These are phyloP conservation scores for Linepithema humile DNA, from an alignment of 1,140 invertebrate species.

Conservation along the genomic window DNA sequence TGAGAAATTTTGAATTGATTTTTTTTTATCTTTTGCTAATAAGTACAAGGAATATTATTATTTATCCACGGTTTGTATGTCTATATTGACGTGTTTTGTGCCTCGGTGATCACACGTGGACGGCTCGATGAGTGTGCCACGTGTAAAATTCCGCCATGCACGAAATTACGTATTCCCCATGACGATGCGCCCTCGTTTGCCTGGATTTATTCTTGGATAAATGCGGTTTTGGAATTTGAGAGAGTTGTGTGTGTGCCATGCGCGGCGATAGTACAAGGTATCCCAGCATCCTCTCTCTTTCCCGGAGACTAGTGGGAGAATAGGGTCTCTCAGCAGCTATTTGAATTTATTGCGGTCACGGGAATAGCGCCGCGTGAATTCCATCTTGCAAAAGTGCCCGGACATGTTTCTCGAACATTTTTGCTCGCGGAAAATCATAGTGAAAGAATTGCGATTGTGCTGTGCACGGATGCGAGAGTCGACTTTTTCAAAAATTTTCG, in stretches of 20 bases:
- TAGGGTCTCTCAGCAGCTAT: not conserved
- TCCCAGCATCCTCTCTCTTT: not conserved
- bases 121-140: not conserved
- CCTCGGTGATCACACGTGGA: not conserved
- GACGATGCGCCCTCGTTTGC: not conserved
- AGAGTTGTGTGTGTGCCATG: not conserved
- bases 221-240: conserved; percentile 2
- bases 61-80: not conserved
- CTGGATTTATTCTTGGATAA: not conserved
- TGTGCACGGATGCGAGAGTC: not conserved
- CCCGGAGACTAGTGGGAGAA: not conserved
- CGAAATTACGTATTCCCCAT: conserved; percentile 20
- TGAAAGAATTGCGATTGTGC: not conserved
- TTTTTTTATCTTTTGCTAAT: not conserved
- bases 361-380: conserved; percentile 14
- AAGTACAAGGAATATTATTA: not conserved
- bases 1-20: not conserved
- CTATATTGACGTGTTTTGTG: not conserved
- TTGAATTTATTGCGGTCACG: conserved; percentile 25
- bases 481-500: not conserved
- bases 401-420: not conserved
- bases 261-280: not conserved
- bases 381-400: not conserved
- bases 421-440: not conserved
- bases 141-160: conserved; percentile 6